Evolutionary conservation across 2,888 invertebrate species (phyloP).

Genomic region (Brassicogethes aeneus): DNA sequence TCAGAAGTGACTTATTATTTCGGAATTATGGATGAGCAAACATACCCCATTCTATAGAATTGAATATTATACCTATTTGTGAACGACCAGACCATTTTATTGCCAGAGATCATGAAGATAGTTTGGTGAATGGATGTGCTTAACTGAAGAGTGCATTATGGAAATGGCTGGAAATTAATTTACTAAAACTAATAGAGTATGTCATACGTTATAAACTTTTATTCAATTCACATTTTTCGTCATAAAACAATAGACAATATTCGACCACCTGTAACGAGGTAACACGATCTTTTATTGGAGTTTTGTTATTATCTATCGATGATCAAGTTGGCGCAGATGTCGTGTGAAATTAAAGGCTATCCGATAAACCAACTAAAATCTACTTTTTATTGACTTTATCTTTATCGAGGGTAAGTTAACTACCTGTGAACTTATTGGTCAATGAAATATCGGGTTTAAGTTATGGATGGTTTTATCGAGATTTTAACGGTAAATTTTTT

Average conservation of each 20-base stretch:
- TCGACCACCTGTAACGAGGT: slow-evolving; percentile 12
- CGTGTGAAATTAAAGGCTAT: slow-evolving; percentile 19
- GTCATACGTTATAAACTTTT: not conserved
- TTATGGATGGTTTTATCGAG: too few species aligned
- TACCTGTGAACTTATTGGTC: too few species aligned
- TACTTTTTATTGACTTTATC: too few species aligned
- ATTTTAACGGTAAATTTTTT: too few species aligned
- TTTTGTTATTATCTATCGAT: slow-evolving; percentile 6
- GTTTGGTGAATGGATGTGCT: not conserved
- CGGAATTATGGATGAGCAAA: not conserved
- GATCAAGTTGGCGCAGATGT: slow-evolving; percentile 9
- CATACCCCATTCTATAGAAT: not conserved
- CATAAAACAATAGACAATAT: slow-evolving; percentile 1
- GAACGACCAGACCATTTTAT: not conserved
- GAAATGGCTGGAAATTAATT: not conserved
- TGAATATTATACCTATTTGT: slow-evolving; percentile 1
- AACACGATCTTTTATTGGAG: slow-evolving; percentile 13
- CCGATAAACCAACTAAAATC: slow-evolving; percentile 9
- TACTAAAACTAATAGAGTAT: not conserved
- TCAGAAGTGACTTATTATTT: not conserved
- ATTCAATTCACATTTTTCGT: not conserved
- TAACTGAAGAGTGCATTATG: not conserved
- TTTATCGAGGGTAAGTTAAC: too few species aligned
- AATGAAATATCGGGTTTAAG: too few species aligned
- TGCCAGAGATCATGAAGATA: not conserved